Base-by-base conservation (phyloP, 64 coral and sea anemone genomes). In the Montipora efflorescens region DNA sequence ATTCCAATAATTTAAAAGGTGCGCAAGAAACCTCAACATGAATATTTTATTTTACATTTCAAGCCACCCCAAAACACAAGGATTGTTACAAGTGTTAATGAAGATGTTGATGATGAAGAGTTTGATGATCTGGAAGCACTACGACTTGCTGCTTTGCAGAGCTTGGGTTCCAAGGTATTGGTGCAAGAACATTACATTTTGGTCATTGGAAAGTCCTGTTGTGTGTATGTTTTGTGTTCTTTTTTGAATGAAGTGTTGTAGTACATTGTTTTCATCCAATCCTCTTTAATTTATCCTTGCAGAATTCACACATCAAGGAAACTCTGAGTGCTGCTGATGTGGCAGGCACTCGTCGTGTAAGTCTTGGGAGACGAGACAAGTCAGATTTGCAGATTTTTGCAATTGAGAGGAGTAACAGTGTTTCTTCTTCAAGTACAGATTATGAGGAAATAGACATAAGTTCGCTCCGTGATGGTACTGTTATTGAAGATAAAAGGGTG, bases 371-470 rank as follows among this genome's bases (percentile, higher is more conserved):
- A 20, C 7, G 67, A 71, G 66, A 70, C 11, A 51, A 70, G n/a
- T 70, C 62, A 22, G 82, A 86, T 72, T 86, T 86, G 64, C 82
- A 86, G 46, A 71, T 86, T 49, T 43, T 86, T 22, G 4, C 82
- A 2, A 18, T 86, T 49, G 62, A 86, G n/a, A 86, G 82, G 47
- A 45, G 68, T 15, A 64, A 71, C 44, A 86, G 82, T 16, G 68
- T 86, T 9, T 86, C 82, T 36, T 86, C 82, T 9, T 50, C 82
- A 86, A 86, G 82, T 71, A 86, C 82, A 86, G 82, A 86, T 48
- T 86, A 86, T 72, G 82, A 86, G 47, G 82, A 86, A 49, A 72
- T 86, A 50, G 82, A 86, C 46, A 50, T 86, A 2, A 86, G 46
- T 2, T 11, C 47, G 15, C 76, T 46, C 5, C 8, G 20, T 48